Conservation (phyloP, 2,113 vertebrate genomes). For the Merops nubicus region DNA sequence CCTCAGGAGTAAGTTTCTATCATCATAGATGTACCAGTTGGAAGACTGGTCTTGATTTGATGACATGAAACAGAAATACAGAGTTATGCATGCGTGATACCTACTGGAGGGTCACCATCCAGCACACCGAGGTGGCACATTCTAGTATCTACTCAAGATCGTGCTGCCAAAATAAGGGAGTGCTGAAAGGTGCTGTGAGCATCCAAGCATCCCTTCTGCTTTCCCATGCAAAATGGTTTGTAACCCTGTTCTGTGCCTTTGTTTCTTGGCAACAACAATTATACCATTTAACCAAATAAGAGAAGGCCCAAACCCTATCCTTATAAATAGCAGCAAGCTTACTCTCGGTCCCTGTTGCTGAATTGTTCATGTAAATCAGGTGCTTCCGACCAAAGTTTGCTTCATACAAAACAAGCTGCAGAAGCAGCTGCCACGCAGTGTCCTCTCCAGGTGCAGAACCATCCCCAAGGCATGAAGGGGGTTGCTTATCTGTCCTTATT, state of each 20-base stretch:
- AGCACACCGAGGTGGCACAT: neutral
- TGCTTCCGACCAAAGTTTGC: neutral
- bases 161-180: neutral
- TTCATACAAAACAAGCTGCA: neutral
- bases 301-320: neutral
- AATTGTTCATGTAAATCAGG: neutral
- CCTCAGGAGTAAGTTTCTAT: neutral
- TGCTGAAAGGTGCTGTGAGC: neutral
- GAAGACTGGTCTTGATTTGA: neutral
- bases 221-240: neutral
- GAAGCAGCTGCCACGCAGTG: neutral
- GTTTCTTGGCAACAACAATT: neutral
- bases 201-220: neutral
- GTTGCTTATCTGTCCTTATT: neutral
- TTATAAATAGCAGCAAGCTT: neutral
- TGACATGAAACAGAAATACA: neutral
- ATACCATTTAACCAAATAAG: neutral
- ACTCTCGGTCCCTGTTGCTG: neutral
- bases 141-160: neutral
- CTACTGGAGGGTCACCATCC: neutral
- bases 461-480: neutral
- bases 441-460: rapidly evolving
- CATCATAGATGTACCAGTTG: neutral
- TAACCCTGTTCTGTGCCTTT: neutral
- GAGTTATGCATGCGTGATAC: neutral